Evolutionary conservation across 2,113 vertebrate species (phyloP).

Genomic region (Oreocharis arfaki): DNA sequence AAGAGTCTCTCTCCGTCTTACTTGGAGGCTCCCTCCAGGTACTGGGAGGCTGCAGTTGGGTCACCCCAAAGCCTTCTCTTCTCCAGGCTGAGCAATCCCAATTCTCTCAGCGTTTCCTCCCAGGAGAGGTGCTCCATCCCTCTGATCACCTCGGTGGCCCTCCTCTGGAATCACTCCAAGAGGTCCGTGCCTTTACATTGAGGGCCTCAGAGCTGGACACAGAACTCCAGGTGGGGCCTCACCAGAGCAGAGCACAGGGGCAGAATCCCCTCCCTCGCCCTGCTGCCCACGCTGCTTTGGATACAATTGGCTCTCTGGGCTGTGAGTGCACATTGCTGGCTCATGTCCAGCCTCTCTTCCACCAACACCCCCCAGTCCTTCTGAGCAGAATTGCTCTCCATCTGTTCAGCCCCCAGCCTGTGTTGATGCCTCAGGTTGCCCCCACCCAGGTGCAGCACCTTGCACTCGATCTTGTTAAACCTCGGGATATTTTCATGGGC

Average conservation of each 20-base stretch:
- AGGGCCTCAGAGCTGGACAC: not conserved
- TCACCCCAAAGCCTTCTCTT: not conserved
- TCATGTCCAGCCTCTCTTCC: not conserved
- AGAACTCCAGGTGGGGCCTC: not conserved
- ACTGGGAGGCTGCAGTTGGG: not conserved
- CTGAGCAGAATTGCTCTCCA: not conserved
- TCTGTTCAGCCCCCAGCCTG: too few species aligned
- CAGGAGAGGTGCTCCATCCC: not conserved
- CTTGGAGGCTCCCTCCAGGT: not conserved
- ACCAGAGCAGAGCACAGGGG: not conserved
- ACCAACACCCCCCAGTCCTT: not conserved
- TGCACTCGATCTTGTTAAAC: not conserved
- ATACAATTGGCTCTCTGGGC: not conserved
- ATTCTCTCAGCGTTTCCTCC: not conserved
- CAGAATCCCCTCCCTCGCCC: not conserved
- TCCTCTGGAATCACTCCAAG: not conserved
- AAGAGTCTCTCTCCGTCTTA: not conserved
- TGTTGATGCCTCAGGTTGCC: not conserved
- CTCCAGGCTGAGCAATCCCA: not conserved
- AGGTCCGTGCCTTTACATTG: too few species aligned
- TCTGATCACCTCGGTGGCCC: not conserved
- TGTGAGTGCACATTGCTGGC: fast-evolving
- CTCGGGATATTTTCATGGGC: not conserved
- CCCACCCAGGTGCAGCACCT: not conserved
- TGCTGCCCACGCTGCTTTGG: fast-evolving